phyloP scores from a whole-genome alignment of 2,113 vertebrate genomes.

The Salvator merianae region DNA sequence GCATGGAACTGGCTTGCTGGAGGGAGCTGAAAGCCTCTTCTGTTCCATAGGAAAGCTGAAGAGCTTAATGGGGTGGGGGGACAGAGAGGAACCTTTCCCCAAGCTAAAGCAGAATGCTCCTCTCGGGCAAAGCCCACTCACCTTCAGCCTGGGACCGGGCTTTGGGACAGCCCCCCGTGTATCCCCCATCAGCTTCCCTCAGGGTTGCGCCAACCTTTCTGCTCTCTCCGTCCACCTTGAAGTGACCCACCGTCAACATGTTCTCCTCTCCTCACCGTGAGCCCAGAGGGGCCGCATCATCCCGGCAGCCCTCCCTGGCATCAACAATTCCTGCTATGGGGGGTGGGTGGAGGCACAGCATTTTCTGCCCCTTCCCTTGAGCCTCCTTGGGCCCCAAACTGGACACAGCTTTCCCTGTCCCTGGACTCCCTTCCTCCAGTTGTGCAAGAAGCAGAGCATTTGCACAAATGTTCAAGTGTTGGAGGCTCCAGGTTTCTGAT shows the following conservation, averaged over 20 bases:
- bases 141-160: background rate
- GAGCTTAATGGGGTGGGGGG: too few relatives aligned
- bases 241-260: background rate
- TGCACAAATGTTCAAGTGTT: too few relatives aligned
- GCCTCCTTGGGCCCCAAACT: too few relatives aligned
- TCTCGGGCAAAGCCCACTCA: too few relatives aligned
- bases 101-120: too few relatives aligned
- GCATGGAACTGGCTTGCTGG: slow-evolving; percentile 58
- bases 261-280: too few relatives aligned
- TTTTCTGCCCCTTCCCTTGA: too few relatives aligned
- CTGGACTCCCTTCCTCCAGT: background rate
- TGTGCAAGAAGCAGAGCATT: background rate
- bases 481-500: too few relatives aligned
- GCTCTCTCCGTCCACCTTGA: background rate
- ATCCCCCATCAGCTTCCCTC: background rate
- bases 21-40: slow-evolving; percentile 48
- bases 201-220: background rate
- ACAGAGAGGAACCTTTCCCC: background rate
- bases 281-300: background rate
- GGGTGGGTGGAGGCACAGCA: too few relatives aligned
- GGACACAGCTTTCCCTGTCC: too few relatives aligned
- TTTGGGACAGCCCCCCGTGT: background rate
- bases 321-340: too few relatives aligned
- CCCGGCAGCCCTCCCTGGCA: too few relatives aligned
- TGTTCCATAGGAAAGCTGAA: background rate